Evolutionary conservation across 2,113 vertebrate species (phyloP).

Genomic region (Charadrius vociferus): DNA sequence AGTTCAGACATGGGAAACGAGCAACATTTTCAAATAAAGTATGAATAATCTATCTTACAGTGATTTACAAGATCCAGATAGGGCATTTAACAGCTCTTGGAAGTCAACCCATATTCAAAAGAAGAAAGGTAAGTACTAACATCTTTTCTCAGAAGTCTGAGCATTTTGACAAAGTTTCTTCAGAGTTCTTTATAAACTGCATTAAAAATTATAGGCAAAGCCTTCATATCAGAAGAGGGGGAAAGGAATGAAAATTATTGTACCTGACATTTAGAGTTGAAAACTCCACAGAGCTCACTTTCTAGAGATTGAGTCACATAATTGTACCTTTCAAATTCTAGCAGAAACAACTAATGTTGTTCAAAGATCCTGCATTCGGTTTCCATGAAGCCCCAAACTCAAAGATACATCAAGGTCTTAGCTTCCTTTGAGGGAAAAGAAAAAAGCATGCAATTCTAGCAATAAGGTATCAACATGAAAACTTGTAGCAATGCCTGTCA

Average conservation of each 20-base stretch:
- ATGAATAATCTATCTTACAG: neutral
- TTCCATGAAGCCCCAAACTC: neutral
- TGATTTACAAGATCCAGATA: neutral
- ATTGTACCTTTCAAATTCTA: neutral
- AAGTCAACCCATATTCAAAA: neutral
- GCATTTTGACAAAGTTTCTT: neutral
- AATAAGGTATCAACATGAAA: neutral
- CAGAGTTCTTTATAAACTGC: neutral
- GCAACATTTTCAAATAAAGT: neutral
- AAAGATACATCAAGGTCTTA: neutral
- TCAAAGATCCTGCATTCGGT: neutral
- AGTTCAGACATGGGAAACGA: neutral
- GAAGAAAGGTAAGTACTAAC: neutral
- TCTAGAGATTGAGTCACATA: neutral
- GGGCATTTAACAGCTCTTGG: neutral
- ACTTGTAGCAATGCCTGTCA: neutral
- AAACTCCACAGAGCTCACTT: neutral
- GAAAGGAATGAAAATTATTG: neutral
- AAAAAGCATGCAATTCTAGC: neutral
- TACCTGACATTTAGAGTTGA: neutral
- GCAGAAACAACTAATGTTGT: neutral
- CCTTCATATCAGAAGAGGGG: neutral
- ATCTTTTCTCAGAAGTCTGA: neutral
- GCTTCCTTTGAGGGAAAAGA: neutral
- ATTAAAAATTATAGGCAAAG: neutral